These are phyloP conservation scores for Indicator maculatus DNA, from an alignment of 2,113 vertebrate genomes.

Conservation along the genomic window DNA sequence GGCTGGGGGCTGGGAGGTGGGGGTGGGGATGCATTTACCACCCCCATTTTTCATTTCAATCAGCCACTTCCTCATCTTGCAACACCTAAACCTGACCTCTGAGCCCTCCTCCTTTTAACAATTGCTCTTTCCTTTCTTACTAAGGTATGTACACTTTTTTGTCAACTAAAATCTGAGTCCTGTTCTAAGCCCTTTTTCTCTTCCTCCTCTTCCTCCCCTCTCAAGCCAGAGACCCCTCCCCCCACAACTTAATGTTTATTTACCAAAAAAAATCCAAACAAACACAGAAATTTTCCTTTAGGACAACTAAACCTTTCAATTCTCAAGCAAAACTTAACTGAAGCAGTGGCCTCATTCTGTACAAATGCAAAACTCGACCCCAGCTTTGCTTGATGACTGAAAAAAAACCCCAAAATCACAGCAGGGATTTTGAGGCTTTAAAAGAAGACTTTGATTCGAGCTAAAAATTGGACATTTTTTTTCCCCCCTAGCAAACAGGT, in stretches of 20 bases:
- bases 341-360: background rate
- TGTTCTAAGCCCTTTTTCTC: constrained; percentile 6
- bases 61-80: constrained; percentile 21
- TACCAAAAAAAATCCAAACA: background rate
- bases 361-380: background rate
- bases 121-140: constrained; percentile 63
- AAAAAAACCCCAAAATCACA: background rate
- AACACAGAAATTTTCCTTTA: background rate
- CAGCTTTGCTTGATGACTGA: too few relatives aligned
- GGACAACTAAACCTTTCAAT: background rate
- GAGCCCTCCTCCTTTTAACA: constrained; percentile 61
- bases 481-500: background rate
- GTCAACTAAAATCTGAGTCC: constrained; percentile 57
- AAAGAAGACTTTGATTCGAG: background rate
- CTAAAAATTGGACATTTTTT: background rate
- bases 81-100: constrained; percentile 21
- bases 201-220: constrained; percentile 1
- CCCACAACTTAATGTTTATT: background rate
- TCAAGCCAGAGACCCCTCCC: constrained; percentile 17
- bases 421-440: background rate
- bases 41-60: constrained; percentile 15
- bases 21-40: background rate
- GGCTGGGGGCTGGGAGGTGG: constrained; percentile 13
- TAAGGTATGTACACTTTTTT: constrained; percentile 64
- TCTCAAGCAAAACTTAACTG: background rate